Conservation (phyloP, 2,888 invertebrate genomes). For the Ectropis crepuscularia region DNA sequence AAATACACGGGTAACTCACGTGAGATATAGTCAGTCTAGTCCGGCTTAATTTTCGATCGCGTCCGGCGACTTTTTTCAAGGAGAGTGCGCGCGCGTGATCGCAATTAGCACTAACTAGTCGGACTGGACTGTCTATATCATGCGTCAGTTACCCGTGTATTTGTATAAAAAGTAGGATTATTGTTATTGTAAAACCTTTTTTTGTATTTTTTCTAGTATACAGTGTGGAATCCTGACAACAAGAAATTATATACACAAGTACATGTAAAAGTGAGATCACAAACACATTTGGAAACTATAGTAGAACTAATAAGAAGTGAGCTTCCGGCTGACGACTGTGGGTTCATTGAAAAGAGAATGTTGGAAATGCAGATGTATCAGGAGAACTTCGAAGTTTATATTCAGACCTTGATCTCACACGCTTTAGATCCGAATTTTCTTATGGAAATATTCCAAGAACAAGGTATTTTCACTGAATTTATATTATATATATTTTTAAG, state of each 20-base stretch:
- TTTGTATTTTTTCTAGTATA: constrained; percentile 87
- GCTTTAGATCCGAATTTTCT: constrained; percentile 95
- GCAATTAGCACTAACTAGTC: no score
- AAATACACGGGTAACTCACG: no score
- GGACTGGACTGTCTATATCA: no score
- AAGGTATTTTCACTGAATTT: constrained; percentile 83
- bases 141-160: no score
- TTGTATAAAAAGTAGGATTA: neutral
- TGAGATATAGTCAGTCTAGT: no score
- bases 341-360: constrained; percentile 90
- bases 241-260: constrained; percentile 92
- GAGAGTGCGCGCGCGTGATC: no score
- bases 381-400: constrained; percentile 95
- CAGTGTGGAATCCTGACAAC: constrained; percentile 93
- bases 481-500: neutral
- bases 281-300: constrained; percentile 90
- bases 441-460: constrained; percentile 94
- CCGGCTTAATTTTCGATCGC: no score
- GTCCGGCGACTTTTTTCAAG: no score
- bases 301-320: constrained; percentile 92
- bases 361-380: constrained; percentile 91
- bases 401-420: constrained; percentile 95
- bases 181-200: constrained; percentile 15
- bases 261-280: constrained; percentile 90
- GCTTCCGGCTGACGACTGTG: constrained; percentile 87